Evolutionary conservation across 2,113 vertebrate genomes (phyloP).

Genomic region (Myanophis thanlyinensis): DNA sequence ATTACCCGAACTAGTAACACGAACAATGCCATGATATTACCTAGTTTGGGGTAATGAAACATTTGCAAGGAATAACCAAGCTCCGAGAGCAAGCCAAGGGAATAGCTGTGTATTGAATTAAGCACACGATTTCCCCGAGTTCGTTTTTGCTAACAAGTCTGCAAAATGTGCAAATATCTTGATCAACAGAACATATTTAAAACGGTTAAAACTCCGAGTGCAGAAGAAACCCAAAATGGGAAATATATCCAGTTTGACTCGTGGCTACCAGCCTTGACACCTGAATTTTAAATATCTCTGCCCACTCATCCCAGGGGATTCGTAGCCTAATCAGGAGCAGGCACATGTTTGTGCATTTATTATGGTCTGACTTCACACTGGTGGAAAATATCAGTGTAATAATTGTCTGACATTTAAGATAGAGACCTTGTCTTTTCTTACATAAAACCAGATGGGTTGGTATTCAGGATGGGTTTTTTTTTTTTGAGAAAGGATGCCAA

Average conservation of each 20-base stretch:
- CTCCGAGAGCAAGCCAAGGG: not conserved
- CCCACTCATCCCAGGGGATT: not conserved
- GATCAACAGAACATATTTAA: not conserved
- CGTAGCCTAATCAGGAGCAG: not conserved
- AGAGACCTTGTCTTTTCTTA: not conserved
- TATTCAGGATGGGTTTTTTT: not conserved
- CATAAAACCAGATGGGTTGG: not conserved
- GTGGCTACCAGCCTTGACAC: not conserved
- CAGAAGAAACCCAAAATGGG: not conserved
- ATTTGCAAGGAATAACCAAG: not conserved
- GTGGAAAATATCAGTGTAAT: not conserved
- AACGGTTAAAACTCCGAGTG: not conserved
- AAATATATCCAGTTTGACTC: not conserved
- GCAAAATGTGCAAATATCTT: not conserved
- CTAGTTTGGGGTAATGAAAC: not conserved
- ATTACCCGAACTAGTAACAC: not conserved
- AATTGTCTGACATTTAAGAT: not conserved
- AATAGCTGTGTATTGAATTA: not conserved
- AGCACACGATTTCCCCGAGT: not conserved
- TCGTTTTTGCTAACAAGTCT: not conserved
- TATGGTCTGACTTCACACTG: not conserved
- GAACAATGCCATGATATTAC: not conserved
- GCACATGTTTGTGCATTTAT: not conserved
- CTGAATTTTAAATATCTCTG: not conserved
- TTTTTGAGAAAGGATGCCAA: not conserved